Base-by-base conservation (phyloP, 1,140 invertebrate genomes). In the Formica selysi region DNA sequence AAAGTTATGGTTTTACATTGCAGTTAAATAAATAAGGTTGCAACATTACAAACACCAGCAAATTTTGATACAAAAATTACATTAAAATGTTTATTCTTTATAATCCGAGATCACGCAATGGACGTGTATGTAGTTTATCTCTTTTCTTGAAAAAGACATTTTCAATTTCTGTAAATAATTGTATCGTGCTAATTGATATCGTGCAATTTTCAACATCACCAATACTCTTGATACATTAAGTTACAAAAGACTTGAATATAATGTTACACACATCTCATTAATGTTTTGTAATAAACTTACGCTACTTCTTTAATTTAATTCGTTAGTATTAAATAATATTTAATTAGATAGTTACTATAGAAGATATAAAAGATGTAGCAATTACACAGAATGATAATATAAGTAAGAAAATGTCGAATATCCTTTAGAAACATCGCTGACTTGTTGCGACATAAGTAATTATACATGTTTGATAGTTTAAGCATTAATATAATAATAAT, bases 121-220 rank as follows among this genome's bases (percentile, higher is more conserved):
- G 16, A 41, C n/a, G 16, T 67, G 13, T 76, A 41, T 16, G 10
- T 54, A 68, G 16, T 4, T 36, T 16, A 38, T 68, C 54, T 80
- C 32, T 26, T 26, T 68, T 38, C 3, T 29, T 19, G 16, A 36
- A 19, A 65, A 36, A n/a, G 32, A 64, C 6, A 48, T n/a, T 13
- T 79, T 79, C 3, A 51, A 16, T 62, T 62, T 48, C 11, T 80
- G 76, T 80, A 80, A 80, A 80, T 80, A 80, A 70, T 80, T 13
- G 22, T 79, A 70, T 5, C 13, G 22, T 29, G 26, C 26, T 29
- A 29, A 22, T 48, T 76, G n/a, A 36, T 79, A 22, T 38, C 19
- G 3, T 38, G 13, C 8, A 51, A 36, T 80, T 80, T 79, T 68
- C 26, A 10, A 32, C 26, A 11, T 44, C 3, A 38, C 67, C 16